These are phyloP conservation scores for Gnathonemus echidnorhynchus DNA, from an alignment of 2,113 vertebrate species.

Conservation along the genomic window DNA sequence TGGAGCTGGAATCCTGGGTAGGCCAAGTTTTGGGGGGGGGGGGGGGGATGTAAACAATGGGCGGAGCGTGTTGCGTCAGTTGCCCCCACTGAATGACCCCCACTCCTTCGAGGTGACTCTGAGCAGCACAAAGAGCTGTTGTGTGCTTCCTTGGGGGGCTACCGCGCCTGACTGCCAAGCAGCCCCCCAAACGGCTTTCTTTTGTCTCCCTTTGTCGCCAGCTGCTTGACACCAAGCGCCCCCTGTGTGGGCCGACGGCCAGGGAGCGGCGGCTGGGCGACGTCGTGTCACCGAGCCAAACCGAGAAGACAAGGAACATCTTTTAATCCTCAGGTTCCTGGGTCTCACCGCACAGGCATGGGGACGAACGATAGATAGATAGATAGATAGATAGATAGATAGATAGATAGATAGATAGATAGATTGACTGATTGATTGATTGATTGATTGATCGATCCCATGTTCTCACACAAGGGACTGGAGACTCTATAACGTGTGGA, in stretches of 20 bases:
- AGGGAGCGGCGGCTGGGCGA: background rate
- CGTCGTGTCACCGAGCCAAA: background rate
- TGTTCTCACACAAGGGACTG: too few species aligned
- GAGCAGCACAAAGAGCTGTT: constrained; percentile 29
- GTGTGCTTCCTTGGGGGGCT: constrained; percentile 20
- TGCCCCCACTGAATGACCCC: background rate
- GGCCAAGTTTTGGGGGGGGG: background rate
- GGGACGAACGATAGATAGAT: background rate
- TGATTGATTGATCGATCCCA: too few species aligned
- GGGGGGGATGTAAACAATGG: background rate
- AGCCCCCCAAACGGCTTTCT: constrained; percentile 15
- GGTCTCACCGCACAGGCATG: background rate
- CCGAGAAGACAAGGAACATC: constrained; percentile 1
- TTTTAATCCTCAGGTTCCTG: background rate
- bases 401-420: too few species aligned
- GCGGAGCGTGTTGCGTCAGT: background rate
- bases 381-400: background rate
- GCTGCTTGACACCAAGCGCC: constrained; percentile 5
- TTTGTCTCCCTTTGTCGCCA: background rate
- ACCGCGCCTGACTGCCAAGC: constrained; percentile 23
- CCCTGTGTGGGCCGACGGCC: background rate
- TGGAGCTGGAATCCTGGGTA: background rate
- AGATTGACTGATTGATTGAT: too few species aligned
- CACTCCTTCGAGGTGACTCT: constrained; percentile 5
- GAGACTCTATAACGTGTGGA: too few species aligned